Evolutionary conservation across 2,797 vertebrate species (phyloP), one percentile per base, ranked within the genome.

Genomic region (Steatocranus sp.): DNA sequence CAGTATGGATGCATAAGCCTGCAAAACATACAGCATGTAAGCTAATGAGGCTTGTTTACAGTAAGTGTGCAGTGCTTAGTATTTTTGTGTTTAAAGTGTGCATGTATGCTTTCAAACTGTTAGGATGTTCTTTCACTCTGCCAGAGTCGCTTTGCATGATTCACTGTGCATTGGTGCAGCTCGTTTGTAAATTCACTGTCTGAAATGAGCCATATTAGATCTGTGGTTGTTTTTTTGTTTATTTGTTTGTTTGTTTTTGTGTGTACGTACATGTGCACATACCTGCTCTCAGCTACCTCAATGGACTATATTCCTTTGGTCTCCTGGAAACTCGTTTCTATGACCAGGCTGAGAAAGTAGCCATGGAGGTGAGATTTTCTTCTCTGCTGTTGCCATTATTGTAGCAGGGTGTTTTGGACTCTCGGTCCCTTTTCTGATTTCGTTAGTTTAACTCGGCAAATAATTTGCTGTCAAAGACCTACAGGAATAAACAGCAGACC

Each of bases 251-350:
- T 32, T 18, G 15, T 18, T 32, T 56, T 32, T 58, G 46, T 50
- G 7, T 41, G 41, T 78, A 2, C 27, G 2, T 56, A 11, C 23
- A 2, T 32, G 5, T 61, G 41, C 25, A 12, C 56, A 1, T 18
- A 14, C 36, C 4, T 63, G 10, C 11, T 38, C 18, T 50, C 87
- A 99, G 99, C 87, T 99, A 98, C 0, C 95, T 99, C 81, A 98
- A 98, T 83, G 98, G 98, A 81, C 91, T 97, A 27, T 97, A 98
- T 74, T 94, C 99, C n/a, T 99, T 99, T 27, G 98, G 98, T 38
- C 94, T 99, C 5, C 86, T 99, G 92, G 98, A 99, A 94, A 98
- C 97, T 61, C 96, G 91, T 84, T 90, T 96, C 75, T 99, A 98
- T 1, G 97, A 98, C 85, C 94, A 94, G 92, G 99, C 98, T 30